Base-by-base conservation (phyloP, 2,113 vertebrate species). In the Coregonus clupeaformis region DNA sequence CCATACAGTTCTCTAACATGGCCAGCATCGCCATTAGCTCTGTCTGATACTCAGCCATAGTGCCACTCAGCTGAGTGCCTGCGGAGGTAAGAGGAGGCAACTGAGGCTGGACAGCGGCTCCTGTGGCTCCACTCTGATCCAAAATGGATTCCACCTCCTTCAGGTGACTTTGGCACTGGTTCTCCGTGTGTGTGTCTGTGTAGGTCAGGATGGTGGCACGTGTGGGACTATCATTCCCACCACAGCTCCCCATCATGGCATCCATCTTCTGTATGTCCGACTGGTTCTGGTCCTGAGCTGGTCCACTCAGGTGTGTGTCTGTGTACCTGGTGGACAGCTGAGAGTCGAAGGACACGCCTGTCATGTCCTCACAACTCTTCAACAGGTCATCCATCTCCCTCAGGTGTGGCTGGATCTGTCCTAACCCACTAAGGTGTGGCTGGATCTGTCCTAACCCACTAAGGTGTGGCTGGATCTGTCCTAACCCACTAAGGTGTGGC, bases 351-450 rank as follows among this genome's bases (percentile, higher is more conserved):
- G 84, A 55, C 64, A 88, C 63, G 4, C 78, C 84, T 0, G 82
- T 78, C 1, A 88, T 77, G 7, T 86, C 78, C 66, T 87, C 86
- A 0, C 89, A 91, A 67, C 84, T 85, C 63, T 78, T 88, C 63
- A 92, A 80, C 3, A 91, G 57, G 0, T 85, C 88, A 45, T 91
- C 89, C 89, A 92, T 92, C 77, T 91, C 87, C 29, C 77, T 78
- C 3, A 92, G 69, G 78, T 88, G 89, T 1, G 88, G 60, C 64
- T 77, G 73, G 0, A 88, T 82, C 3, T 77, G 71, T 49, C 69
- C 2, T 0, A 83, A 62, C 11, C 73, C 75, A 55, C 77, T 78
- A 9, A 75, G 1, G 22, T 47, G 76, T 14, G 76, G 25, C 0
- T 36, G 6, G 1, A 36, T 36, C 32, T 36, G 32, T 36, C 6